Percentiles rank a stretch among this genome's conserved stretches.
phyloP scores from a whole-genome alignment of 2,113 vertebrate species.

The Vombatus ursinus region DNA sequence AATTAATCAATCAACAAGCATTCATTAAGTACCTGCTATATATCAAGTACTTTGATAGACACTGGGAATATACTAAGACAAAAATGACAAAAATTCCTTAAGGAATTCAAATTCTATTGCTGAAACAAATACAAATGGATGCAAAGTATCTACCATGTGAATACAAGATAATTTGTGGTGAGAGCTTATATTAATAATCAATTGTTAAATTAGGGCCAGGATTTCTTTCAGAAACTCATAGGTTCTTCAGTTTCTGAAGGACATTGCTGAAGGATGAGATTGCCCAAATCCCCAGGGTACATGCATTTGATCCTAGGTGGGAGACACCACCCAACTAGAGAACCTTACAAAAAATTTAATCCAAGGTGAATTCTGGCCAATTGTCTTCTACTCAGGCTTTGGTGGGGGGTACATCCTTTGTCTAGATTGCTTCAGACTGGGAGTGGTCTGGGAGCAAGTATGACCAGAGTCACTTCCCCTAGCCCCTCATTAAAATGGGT shows the following conservation, averaged over 20 bases:
- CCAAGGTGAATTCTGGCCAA: neutral
- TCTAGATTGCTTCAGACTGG: neutral
- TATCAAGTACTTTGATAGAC: neutral
- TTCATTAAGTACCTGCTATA: neutral
- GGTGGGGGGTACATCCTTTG: neutral
- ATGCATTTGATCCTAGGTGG: too few species aligned
- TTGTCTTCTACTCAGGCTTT: neutral
- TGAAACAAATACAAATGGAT: neutral
- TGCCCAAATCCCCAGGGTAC: neutral
- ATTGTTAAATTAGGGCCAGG: neutral
- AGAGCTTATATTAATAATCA: too few species aligned
- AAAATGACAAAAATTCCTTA: neutral
- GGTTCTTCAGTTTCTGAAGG: neutral
- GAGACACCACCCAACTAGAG: neutral
- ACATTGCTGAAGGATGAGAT: neutral
- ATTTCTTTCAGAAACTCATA: neutral
- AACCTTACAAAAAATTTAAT: neutral
- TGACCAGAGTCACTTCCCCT: too few species aligned
- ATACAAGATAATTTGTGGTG: neutral
- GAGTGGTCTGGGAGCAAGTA: neutral
- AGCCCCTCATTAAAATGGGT: too few species aligned
- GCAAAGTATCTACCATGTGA: neutral
- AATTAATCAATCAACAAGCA: neutral
- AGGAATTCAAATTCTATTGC: neutral
- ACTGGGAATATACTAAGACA: neutral